These are phyloP conservation scores for Camponotus vicinus DNA, from an alignment of 1,140 invertebrate species.

Conservation along the genomic window DNA sequence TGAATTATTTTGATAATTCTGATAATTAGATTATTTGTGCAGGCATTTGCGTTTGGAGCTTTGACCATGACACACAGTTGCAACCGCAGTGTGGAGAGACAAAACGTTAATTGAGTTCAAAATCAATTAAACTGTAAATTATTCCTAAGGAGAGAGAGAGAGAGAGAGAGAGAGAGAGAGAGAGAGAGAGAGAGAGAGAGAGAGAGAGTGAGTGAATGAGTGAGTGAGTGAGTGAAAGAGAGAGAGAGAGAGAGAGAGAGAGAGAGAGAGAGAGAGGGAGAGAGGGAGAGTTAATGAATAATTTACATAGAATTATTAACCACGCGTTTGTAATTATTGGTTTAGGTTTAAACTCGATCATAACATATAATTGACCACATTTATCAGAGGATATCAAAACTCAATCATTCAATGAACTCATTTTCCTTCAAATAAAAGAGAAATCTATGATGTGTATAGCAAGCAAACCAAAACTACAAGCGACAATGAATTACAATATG, in stretches of 20 bases:
- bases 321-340: neutral
- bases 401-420: neutral
- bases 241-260: too few species aligned
- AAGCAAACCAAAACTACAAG: neutral
- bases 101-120: slow-evolving; percentile 47
- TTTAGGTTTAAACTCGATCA: neutral
- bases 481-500: neutral
- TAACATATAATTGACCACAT: slow-evolving; percentile 6
- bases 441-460: neutral
- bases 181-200: too few species aligned
- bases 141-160: neutral
- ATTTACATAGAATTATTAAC: slow-evolving; percentile 35
- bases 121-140: slow-evolving; percentile 50
- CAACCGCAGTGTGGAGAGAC: neutral
- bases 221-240: too few species aligned
- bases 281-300: slow-evolving; percentile 11
- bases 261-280: too few species aligned
- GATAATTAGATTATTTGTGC: neutral
- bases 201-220: too few species aligned
- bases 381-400: neutral
- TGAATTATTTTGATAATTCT: neutral
- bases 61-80: slow-evolving; percentile 10
- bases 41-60: slow-evolving; percentile 9
- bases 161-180: too few species aligned
- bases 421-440: neutral